A percentile compares a stretch with the other conserved stretches of the same genome.
phyloP scores from a whole-genome alignment of 2,888 invertebrate species.

The Globia sparganii region DNA sequence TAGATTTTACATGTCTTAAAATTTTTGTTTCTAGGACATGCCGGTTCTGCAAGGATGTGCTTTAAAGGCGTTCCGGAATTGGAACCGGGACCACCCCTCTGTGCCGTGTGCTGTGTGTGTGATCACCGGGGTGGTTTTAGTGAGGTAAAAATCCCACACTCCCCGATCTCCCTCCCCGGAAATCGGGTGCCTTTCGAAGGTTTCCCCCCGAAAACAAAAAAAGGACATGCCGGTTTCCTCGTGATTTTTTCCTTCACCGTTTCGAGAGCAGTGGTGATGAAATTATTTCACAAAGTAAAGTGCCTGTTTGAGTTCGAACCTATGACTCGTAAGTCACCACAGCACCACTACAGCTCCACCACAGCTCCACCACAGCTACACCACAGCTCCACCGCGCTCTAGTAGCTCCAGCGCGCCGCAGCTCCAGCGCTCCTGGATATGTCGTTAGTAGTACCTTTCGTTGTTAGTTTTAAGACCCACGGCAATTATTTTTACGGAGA shows the following conservation, averaged over 20 bases:
- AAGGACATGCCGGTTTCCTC: neutral
- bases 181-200: no score
- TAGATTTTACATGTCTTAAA: neutral
- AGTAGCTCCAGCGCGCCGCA: no score
- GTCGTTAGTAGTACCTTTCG: no score
- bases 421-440: neutral
- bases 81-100: no score
- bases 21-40: neutral
- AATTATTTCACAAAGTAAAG: neutral
- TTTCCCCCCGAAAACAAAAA: no score
- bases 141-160: no score
- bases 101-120: no score
- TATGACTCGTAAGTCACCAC: neutral
- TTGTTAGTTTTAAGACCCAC: neutral
- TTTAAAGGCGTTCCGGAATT: no score
- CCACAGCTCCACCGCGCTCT: neutral
- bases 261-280: neutral
- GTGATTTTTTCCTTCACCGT: neutral
- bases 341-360: neutral
- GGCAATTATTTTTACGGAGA: slow-evolving; percentile 4
- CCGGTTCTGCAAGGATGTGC: no score
- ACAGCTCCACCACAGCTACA: neutral
- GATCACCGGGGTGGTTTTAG: no score
- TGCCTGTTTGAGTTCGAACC: neutral
- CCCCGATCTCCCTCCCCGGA: no score